Evolutionary conservation across 2,888 invertebrate species (phyloP), one percentile per base, ranked within the genome.

Genomic region (Rotaria socialis): DNA sequence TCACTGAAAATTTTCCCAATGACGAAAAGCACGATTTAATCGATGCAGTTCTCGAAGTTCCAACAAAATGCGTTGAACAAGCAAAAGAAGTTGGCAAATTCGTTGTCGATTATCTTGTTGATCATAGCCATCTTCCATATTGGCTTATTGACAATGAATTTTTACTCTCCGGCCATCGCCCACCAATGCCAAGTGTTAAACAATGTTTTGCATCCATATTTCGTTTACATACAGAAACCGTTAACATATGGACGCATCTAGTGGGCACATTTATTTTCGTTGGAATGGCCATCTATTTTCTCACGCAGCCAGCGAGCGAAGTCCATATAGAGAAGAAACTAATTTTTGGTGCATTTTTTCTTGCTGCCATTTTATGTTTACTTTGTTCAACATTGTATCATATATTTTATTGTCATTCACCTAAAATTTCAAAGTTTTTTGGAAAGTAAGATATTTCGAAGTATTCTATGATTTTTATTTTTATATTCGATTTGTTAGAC

Each of bases 131-230:
- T 89, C 93, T 99, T 88, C 98, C 98, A 19, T 94, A 95, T 89
- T 99, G 98, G 97, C 93, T 99, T 87, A 96, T 97, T 92, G 98
- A 99, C 92, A 99, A 99, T 92, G 98, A 99, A 91, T 99, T 95
- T 90, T 93, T 99, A 86, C 95, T 96, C 90, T 94, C 95, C 89
- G 97, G 98, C 24, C 98, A 98, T 92, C 93, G 99, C 87, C 97
- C 98, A 80, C 98, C 97, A 0, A 93, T 99, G 88, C 96, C 96
- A 52, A 96, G 97, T 52, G 97, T 98, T 92, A 94, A 94, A 89
- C 96, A 96, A 24, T 99, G 99, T 91, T 97, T 99, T 91, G 96
- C 95, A 90, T 97, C 97, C 87, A 97, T 99, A 89, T 99, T 99
- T 92, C 94, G 97, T 88, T 94, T 99, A 89, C 99, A 99, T 92